Base-by-base conservation (phyloP, 2,888 invertebrate genomes). In the Lymantria monacha region DNA sequence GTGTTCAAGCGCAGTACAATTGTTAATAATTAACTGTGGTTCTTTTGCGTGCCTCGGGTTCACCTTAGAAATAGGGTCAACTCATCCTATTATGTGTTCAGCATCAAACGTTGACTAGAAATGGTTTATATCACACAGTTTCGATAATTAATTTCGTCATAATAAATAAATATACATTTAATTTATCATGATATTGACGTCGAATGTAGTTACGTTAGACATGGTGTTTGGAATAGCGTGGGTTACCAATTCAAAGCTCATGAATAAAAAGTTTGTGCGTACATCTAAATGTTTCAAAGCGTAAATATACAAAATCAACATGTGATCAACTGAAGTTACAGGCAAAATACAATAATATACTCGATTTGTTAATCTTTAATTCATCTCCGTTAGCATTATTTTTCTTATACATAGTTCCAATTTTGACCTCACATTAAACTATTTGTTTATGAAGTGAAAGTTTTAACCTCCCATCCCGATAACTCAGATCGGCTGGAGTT, bases 11-110 rank as follows among this genome's bases (percentile, higher is more conserved):
- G 76, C 83, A 81, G 70, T 83, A 83, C 86, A 88, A 88, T 89
- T 87, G 87, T 84, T 79, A 71, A 79, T 82, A 87, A 90, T 90
- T 83, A 89, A 84, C 76, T 77, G 81, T 76, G 83, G 81, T 83
- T 87, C 87, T 81, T 89, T 90, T 81, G 85, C 92, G 92, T 87
- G 86, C 69, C 78, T 77, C 75, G 72, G 70, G 76, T 79, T 74
- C 76, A 79, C 83, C 81, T 78, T 71, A 74, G 83, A 79, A 88
- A 87, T 84, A 87, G 79, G 87, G 83, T 83, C 85, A 85, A 76
- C 75, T 77, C 62, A 61, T 70, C 22, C 22, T 59, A 70, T 69
- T 68, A 66, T 65, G 62, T 70, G 66, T 61, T 62, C 49, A 57
- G 50, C 51, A 54, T 49, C 46, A 57, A 56, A 60, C 57, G 51